Evolutionary conservation across 2,113 vertebrate species (phyloP), one percentile per base, ranked within the genome.

Genomic region (Embiotoca jacksoni): DNA sequence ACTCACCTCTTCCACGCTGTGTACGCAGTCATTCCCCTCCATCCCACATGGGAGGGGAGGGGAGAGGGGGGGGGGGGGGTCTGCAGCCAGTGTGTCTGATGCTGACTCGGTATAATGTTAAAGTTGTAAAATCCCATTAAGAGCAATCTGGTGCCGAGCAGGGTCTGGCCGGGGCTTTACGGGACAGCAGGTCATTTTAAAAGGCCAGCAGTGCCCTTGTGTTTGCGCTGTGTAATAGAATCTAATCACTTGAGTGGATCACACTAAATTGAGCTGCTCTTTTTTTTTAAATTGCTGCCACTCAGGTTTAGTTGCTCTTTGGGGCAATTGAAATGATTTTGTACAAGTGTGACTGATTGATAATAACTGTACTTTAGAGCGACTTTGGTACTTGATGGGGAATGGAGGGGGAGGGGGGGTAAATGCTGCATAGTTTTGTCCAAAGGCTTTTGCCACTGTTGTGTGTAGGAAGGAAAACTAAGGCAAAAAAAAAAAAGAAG

Each of bases 51-150:
- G 23, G 23, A 23, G 23, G 23, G 23, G 23, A 23, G 23, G 23
- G 23, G 23, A 23, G 23, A 23, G 23, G 23, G 23, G 23, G 23
- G 23, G 23, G 23, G 23, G 23, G 23, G 23, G 23, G 23, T 23
- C 68, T 72, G 75, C 59, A 83, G 79, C 53, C 58, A 16, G 75
- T 49, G 44, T 41, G 75, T 67, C 60, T 59, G 55, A 78, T 79
- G 92, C 89, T 89, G 90, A 91, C 81, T 92, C 88, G 31, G 87
- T 54, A 71, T 80, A 91, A 88, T 80, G 82, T 75, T 88, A 78
- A 87, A 86, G 84, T 90, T 83, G 78, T 82, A 76, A 88, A 91
- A 92, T 87, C 82, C 74, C 89, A 88, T 92, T 88, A 90, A 89
- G 78, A 80, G 80, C 83, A 55, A 79, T 81, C 71, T 30, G 44